These are phyloP conservation scores for Achatina immaculata DNA, from an alignment of 1,140 invertebrate genomes.

Conservation along the genomic window DNA sequence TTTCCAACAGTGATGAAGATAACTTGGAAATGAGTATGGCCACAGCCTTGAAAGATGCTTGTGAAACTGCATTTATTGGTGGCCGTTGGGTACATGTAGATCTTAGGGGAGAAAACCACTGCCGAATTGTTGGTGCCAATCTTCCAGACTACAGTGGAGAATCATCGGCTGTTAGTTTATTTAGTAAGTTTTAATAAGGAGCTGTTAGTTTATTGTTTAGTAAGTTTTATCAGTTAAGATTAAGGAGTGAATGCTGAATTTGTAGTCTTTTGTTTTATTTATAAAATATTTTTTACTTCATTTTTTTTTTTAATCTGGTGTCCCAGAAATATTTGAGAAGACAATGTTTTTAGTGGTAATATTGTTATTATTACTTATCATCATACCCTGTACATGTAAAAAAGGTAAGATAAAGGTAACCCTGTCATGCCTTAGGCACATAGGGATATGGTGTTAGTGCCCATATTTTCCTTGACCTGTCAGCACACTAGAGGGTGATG, in stretches of 20 bases:
- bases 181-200: neutral
- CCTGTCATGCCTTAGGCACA: too few relatives aligned
- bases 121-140: slow-evolving; percentile 16
- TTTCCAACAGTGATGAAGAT: slow-evolving; percentile 4
- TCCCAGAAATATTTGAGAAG: too few relatives aligned
- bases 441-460: too few relatives aligned
- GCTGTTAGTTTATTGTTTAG: neutral
- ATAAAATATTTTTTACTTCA: too few relatives aligned
- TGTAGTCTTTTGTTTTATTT: slow-evolving; percentile 2
- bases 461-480: too few relatives aligned
- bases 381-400: too few relatives aligned
- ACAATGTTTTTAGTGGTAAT: too few relatives aligned
- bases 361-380: too few relatives aligned
- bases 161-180: slow-evolving; percentile 25
- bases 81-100: slow-evolving; percentile 34
- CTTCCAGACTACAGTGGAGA: slow-evolving; percentile 38
- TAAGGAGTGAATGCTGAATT: neutral
- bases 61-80: slow-evolving; percentile 39
- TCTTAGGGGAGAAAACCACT: slow-evolving; percentile 36
- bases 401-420: too few relatives aligned
- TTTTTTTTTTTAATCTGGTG: too few relatives aligned
- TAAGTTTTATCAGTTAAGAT: too few relatives aligned
- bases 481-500: too few relatives aligned
- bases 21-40: slow-evolving; percentile 39
- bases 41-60: slow-evolving; percentile 35